Base-by-base conservation (phyloP, 1,140 invertebrate species). In the Proales similis region DNA sequence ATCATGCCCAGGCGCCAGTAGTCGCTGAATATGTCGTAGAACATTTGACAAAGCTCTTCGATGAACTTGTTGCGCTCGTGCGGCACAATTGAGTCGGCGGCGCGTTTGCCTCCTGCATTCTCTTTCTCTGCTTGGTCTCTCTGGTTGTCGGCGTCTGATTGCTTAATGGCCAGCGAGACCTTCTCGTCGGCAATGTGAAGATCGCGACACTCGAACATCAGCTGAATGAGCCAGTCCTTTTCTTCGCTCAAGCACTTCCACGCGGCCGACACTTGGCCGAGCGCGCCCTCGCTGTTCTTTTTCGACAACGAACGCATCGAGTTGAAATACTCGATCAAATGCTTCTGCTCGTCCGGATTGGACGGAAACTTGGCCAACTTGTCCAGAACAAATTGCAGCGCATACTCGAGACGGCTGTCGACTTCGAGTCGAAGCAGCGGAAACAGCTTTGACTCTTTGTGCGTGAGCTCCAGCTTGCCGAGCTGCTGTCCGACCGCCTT, bases 151-250 rank as follows among this genome's bases (percentile, higher is more conserved):
- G 22, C 26, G 42, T 53, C 38, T 7, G 51, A 57, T 42, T 57
- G 51, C 12, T 57, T 57, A 22, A 57, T 22, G 1, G 26, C 51
- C n/a, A 57, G 9, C 4, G 51, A 57, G 0, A 57, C 33, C 12
- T 57, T 57, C 45, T 57, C 51, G 20, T 57, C 51, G n/a, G 51
- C 51, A 14, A 57, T 57, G 22, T 57, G 51, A 22, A 39, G 27
- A 22, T 57, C 51, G 1, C 51, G 17, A 17, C 51, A 57, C 24
- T 57, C 51, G 4, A 57, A 14, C 51, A 57, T 57, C 24, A 57
- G 27, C 45, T 57, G 51, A 5, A 57, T 57, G 11, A 57, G 32
- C 51, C 51, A 57, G 9, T 57, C 45, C 20, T 57, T 57, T 27
- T 57, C 51, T 27, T 57, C 22, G 11, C 14, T 11, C 29, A 57